Base-by-base conservation (phyloP, 2,797 vertebrate genomes). In the Myotis daubentonii region DNA sequence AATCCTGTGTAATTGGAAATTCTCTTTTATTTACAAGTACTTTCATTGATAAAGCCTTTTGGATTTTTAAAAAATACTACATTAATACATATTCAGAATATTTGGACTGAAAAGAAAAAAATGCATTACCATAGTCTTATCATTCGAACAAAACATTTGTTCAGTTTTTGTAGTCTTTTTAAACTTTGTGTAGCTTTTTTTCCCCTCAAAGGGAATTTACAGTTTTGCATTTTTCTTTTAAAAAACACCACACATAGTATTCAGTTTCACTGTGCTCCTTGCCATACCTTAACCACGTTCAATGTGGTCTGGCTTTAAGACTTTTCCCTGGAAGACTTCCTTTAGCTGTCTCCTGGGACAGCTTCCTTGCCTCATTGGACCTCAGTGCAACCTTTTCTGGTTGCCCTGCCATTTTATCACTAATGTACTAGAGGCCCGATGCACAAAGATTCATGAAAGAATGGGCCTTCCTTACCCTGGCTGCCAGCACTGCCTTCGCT, bases 201-300 rank as follows among this genome's bases (percentile, higher is more conserved):
- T 51, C 33, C 17, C 2, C 9, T 86, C 38, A 72, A 57, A 92
- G 60, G 38, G 17, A 79, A 66, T 74, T 74, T 84, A 62, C 3
- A 60, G 51, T 60, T 93, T 81, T 82, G 28, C 30, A 28, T 76
- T 78, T 94, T 92, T 55, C 19, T 86, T 76, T 80, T 89, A 65
- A 55, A 60, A 79, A 93, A 47, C 2, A 76, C 7, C 33, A 17
- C 15, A 53, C 6, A 33, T 25, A 65, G 2, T 70, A 38, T 10
- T 2, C 38, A 38, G n/a, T 85, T 88, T 81, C 83, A 62, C 36
- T 93, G 41, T 84, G 20, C 16, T 49, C 30, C 11, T 70, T 84
- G 12, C 28, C 36, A 13, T 36, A 60, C 23, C 51, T 78, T 79
- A 75, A 76, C 36, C 11, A 51, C 8, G 16, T 78, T 5, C 19